These are phyloP conservation scores for Catharus ustulatus DNA, from an alignment of 2,797 vertebrate genomes.

Conservation along the genomic window DNA sequence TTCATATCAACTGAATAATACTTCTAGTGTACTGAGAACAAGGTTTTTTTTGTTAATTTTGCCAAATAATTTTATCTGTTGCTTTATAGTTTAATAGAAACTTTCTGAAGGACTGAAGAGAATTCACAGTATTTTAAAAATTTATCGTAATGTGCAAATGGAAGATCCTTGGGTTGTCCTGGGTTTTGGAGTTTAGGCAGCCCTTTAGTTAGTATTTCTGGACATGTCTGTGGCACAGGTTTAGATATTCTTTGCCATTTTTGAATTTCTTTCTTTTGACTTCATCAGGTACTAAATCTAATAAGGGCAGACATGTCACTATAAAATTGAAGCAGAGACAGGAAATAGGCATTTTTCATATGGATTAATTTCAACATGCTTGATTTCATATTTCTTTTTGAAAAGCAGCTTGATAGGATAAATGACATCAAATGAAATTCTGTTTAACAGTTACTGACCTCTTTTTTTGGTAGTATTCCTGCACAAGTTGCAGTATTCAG, in stretches of 20 bases:
- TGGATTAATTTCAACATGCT: constrained; percentile 19
- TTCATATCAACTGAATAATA: neutral
- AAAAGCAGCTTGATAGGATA: constrained; percentile 1
- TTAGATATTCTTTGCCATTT: constrained; percentile 1
- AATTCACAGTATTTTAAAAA: neutral
- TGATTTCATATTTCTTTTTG: constrained; percentile 21
- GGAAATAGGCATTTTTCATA: constrained; percentile 37
- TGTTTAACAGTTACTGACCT: constrained; percentile 7
- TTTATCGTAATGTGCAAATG: neutral
- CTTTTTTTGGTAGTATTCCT: neutral
- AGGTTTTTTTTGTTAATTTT: neutral
- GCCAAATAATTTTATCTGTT: neutral
- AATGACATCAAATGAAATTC: constrained; percentile 39
- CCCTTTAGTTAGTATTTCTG: neutral
- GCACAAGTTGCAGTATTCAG: neutral
- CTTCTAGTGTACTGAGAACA: neutral
- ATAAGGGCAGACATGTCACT: neutral
- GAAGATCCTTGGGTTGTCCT: neutral
- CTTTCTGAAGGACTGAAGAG: neutral
- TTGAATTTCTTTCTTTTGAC: constrained; percentile 21
- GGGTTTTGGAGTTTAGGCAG: neutral
- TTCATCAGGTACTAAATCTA: constrained; percentile 17
- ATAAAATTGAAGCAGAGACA: constrained; percentile 6
- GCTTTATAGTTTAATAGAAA: neutral
- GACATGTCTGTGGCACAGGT: neutral